Conservation (phyloP, 2,113 vertebrate species). For the Menura novaehollandiae region DNA sequence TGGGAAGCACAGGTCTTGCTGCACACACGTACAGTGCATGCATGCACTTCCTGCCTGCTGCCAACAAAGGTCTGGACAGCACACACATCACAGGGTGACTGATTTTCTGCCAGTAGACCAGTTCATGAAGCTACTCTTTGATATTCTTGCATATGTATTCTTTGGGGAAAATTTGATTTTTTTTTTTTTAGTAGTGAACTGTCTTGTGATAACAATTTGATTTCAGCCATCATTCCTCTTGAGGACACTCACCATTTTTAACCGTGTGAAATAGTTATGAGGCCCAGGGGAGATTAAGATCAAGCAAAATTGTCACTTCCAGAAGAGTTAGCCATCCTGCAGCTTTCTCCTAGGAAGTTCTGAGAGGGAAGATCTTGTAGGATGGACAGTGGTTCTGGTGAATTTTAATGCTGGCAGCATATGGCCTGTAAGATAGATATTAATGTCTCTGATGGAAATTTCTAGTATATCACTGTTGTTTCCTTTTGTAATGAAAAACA, state of each 20-base stretch:
- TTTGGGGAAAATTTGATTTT: background rate
- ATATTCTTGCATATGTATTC: background rate
- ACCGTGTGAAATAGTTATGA: background rate
- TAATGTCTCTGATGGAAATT: background rate
- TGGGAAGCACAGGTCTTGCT: constrained; percentile 20
- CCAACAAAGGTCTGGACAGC: background rate
- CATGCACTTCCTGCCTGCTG: constrained; percentile 8
- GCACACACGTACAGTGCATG: background rate
- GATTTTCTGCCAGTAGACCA: constrained; percentile 56
- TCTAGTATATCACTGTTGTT: background rate
- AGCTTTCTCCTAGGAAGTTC: background rate
- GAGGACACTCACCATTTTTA: background rate
- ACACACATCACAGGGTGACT: background rate
- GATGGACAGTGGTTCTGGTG: background rate
- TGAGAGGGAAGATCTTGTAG: background rate
- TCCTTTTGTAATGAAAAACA: background rate
- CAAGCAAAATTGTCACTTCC: background rate
- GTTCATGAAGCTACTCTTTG: background rate
- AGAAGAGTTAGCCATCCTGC: background rate
- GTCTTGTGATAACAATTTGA: background rate
- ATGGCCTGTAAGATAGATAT: background rate
- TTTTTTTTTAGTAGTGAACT: background rate
- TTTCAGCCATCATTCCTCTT: background rate
- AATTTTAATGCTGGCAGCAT: background rate
- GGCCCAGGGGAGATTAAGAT: background rate